Evolutionary conservation across 37 sponge, comb jelly and placozoan species (phyloP).

Genomic region (Agelas oroides): DNA sequence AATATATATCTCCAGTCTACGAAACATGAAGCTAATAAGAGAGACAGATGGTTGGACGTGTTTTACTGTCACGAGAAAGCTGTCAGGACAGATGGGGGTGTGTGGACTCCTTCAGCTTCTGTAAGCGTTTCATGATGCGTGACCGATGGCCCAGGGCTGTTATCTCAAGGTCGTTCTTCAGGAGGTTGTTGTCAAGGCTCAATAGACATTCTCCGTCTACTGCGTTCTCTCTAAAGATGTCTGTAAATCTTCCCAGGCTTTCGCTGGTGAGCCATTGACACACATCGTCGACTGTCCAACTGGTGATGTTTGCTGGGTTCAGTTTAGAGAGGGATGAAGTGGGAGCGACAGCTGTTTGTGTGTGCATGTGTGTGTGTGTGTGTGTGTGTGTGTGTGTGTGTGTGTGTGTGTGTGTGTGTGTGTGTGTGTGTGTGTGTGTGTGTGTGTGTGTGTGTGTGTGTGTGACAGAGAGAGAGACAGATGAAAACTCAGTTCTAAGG

Average conservation of each 20-base stretch:
- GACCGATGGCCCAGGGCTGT: slow-evolving; percentile 68
- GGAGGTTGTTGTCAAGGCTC: slow-evolving; percentile 48
- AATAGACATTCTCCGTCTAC: slow-evolving; percentile 85
- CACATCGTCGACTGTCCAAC: slow-evolving; percentile 77
- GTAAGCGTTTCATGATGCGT: slow-evolving; percentile 56
- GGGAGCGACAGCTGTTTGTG: slow-evolving; percentile 8
- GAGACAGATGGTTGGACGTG: too few relatives aligned
- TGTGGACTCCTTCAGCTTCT: slow-evolving; percentile 23
- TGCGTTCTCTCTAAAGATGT: slow-evolving; percentile 55
- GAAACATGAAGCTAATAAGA: too few relatives aligned
- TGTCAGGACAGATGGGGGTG: slow-evolving; percentile 27
- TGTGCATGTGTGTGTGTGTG: neutral
- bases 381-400: too few relatives aligned
- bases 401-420: too few relatives aligned
- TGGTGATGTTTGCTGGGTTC: slow-evolving; percentile 76
- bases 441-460: too few relatives aligned
- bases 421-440: too few relatives aligned
- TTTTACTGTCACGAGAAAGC: too few relatives aligned
- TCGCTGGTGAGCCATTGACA: slow-evolving; percentile 57
- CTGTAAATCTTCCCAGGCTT: slow-evolving; percentile 63
- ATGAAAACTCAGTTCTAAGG: too few relatives aligned
- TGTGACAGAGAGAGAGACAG: too few relatives aligned
- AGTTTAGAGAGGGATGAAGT: slow-evolving; percentile 55
- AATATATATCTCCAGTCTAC: too few relatives aligned
- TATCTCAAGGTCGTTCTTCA: slow-evolving; percentile 68